Evolutionary conservation across 2,797 vertebrate genomes (phyloP), one percentile per base, ranked within the genome.

Genomic region (Cossypha heuglini): DNA sequence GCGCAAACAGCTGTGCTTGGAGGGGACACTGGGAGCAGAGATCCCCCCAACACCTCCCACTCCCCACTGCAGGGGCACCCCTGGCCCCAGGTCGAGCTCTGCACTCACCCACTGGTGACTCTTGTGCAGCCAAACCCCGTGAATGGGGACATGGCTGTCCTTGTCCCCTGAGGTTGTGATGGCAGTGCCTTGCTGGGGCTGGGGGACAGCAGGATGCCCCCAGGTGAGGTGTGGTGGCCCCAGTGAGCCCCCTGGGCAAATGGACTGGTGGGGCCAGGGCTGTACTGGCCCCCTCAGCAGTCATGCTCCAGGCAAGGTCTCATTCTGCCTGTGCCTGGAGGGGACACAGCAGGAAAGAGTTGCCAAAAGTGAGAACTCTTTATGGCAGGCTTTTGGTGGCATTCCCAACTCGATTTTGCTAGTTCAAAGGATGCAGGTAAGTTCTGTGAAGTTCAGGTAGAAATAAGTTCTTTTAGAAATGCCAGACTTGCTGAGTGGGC

Each of bases 41-140:
- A 76, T 48, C 35, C 55, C 46, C 66, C 77, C 42, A 24, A 82
- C 0, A 1, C 40, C 37, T 78, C 43, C 38, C 15, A 3, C 9
- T 80, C 21, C 63, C 54, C 28, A 2, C 9, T 4, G 1, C 49
- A 8, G 71, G 45, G 43, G 2, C 37, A 40, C 43, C 78, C 58
- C 63, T 9, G 1, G 31, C 22, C 33, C 58, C 37, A n/a, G 1
- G 0, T 1, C 1, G 0, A 7, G 64, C 11, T 61, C 54, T 66
- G 17, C 74, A 72, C 35, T 40, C 62, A 5, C 37, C 28, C 25
- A 18, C 25, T 0, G 1, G 28, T 43, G 63, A 8, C 42, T 28
- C 57, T 4, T 6, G 25, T 18, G 42, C 33, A 1, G 1, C 14
- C 0, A 2, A 54, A 19, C 21, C 35, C 52, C 28, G 13, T 0